phyloP scores from a whole-genome alignment of 2,888 invertebrate species.

The Acholoe squamosa region DNA sequence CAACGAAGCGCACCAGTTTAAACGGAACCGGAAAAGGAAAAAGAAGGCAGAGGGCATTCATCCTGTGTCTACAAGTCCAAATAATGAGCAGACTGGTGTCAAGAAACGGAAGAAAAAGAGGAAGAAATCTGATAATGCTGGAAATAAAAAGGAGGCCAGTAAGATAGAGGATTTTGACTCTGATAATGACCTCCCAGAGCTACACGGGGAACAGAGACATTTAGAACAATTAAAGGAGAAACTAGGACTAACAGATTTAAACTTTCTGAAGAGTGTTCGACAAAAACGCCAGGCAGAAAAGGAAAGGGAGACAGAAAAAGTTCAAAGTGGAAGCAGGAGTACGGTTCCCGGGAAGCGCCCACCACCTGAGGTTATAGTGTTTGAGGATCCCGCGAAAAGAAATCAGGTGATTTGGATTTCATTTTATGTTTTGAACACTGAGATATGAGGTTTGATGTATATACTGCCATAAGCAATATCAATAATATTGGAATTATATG shows the following conservation, averaged over 20 bases:
- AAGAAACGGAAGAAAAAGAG: conserved; percentile 27
- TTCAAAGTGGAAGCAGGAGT: too few species aligned
- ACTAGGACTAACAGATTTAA: conserved; percentile 14
- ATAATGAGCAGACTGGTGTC: background rate
- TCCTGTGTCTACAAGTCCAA: background rate
- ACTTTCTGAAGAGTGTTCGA: background rate
- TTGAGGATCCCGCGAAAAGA: conserved; percentile 71
- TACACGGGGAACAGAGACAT: conserved; percentile 32
- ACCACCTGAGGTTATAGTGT: conserved; percentile 73
- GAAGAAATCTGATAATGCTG: background rate
- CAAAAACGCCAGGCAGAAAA: background rate
- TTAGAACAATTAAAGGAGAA: conserved; percentile 49
- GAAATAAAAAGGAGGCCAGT: background rate
- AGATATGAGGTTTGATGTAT: too few species aligned
- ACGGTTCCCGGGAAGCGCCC: conserved; percentile 25
- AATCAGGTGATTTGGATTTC: conserved; percentile 63
- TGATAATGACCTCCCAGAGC: background rate
- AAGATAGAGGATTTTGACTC: background rate
- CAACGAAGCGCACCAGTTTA: background rate
- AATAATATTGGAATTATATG: too few species aligned
- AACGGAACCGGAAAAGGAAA: conserved; percentile 39
- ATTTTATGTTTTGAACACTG: background rate
- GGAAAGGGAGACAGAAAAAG: background rate
- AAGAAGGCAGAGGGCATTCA: background rate
- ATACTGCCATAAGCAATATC: too few species aligned